phyloP scores from a whole-genome alignment of 30 jellyfish, hydroid and myxozoan species.

The Euphysa ruthae region DNA sequence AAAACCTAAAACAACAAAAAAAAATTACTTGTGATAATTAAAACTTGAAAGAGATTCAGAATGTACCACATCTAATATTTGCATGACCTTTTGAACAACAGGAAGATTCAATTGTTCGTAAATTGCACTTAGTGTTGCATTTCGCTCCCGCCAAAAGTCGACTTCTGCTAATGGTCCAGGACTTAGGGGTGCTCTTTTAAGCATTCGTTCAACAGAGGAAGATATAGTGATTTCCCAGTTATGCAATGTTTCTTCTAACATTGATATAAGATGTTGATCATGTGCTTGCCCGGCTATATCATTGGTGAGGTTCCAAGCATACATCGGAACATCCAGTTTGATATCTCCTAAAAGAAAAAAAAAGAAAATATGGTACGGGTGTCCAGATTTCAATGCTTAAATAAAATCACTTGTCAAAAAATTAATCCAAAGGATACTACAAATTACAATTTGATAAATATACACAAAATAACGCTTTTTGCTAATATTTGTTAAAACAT shows the following conservation, averaged over 20 bases:
- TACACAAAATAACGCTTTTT: too few species aligned
- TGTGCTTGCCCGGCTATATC: slow-evolving; percentile 41
- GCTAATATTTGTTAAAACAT: too few species aligned
- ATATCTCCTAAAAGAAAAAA: slow-evolving; percentile 47
- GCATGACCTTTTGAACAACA: slow-evolving; percentile 53
- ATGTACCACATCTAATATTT: slow-evolving; percentile 49
- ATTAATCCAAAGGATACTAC: too few species aligned
- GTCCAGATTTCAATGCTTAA: too few species aligned
- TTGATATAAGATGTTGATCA: slow-evolving; percentile 42
- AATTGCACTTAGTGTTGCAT: slow-evolving; percentile 86
- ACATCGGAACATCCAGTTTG: slow-evolving; percentile 61
- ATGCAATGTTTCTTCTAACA: slow-evolving; percentile 58
- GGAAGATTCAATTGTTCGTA: slow-evolving; percentile 83
- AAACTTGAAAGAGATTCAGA: slow-evolving; percentile 77
- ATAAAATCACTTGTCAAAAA: too few species aligned
- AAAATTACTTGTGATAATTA: slow-evolving; percentile 74
- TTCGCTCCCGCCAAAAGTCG: slow-evolving; percentile 91
- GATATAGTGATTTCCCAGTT: slow-evolving; percentile 82
- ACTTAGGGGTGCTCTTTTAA: slow-evolving; percentile 68
- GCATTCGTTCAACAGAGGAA: slow-evolving; percentile 66
- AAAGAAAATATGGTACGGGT: too few species aligned
- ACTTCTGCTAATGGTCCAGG: slow-evolving; percentile 90
- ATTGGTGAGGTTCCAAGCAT: slow-evolving; percentile 35
- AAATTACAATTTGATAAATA: too few species aligned
- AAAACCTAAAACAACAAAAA: too few species aligned